Evolutionary conservation across 1,140 invertebrate species (phyloP), one percentile per base, ranked within the genome.

Genomic region (Drosophila biarmipes): DNA sequence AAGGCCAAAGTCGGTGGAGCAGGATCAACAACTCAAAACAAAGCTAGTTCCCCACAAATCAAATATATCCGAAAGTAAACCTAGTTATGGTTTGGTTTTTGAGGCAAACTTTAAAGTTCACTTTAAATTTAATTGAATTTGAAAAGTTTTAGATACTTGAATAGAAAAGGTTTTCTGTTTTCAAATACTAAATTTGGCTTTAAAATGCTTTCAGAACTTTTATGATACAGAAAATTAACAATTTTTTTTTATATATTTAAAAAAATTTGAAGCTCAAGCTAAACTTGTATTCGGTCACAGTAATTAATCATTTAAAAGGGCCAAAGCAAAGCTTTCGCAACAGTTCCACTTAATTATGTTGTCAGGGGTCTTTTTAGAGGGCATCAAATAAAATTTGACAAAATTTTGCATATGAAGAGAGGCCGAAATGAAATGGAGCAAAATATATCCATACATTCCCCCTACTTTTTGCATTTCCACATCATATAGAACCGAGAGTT

Each of bases 261-360:
- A 4, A 14, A 45, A 6, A 2, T 14, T 10, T n/a, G 1, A 27
- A 15, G 0, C 0, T 17, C 15, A 57, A 35, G 52, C 57, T 40
- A 11, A 61, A 61, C 34, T 40, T 58, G 40, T 42, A 58, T 58
- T 43, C 27, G 38, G 59, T 63, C 59, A 63, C 59, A 59, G 59
- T 48, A 82, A 85, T 85, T 85, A 67, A 80, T 85, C 80, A 80
- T 27, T 35, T 37, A 59, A 81, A 55, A 45, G 37, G 52, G 51
- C 8, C 48, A 59, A 38, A 51, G 53, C 46, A 52, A 66, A 63
- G 52, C 38, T 57, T 66, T 75, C 7, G 14, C 2, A 63, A 66
- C 34, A 49, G 31, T 63, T 85, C 80, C 45, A 69, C 57, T 66
- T 86, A 86, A 86, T 86, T 86, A 81, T 87, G 73, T 81, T 86